These are phyloP conservation scores for Avahi laniger DNA, from an alignment of 2,797 vertebrate species.

Conservation along the genomic window DNA sequence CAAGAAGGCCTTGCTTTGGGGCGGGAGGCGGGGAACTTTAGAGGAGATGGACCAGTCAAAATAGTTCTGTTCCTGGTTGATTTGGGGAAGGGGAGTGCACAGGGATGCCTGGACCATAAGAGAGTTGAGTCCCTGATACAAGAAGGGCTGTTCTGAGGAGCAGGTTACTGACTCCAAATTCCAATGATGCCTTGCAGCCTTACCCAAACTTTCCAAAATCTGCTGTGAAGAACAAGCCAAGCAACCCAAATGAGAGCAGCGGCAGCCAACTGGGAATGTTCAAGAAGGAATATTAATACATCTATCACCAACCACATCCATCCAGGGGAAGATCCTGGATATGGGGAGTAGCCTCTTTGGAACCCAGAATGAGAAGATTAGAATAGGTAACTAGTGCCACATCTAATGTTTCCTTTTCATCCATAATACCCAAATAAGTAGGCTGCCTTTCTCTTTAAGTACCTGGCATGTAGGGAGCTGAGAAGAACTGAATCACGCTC, in stretches of 20 bases:
- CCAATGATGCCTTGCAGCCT: neutral
- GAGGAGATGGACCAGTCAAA: neutral
- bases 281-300: neutral
- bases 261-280: neutral
- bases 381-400: neutral
- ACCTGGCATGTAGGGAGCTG: neutral
- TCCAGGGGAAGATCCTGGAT: neutral
- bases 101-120: neutral
- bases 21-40: neutral
- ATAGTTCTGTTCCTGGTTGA: neutral
- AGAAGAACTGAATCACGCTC: neutral
- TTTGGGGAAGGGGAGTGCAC: neutral
- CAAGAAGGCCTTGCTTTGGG: neutral
- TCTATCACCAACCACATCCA: neutral
- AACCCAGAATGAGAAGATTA: neutral
- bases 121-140: neutral
- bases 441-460: neutral
- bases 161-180: neutral
- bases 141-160: neutral
- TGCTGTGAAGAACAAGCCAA: neutral
- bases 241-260: neutral
- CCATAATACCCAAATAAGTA: neutral
- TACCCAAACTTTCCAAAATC: neutral
- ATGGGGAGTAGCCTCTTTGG: neutral
- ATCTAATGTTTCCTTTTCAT: fast-evolving